These are phyloP conservation scores for Macrophya annulata DNA, from an alignment of 2,888 invertebrate species.

Conservation along the genomic window DNA sequence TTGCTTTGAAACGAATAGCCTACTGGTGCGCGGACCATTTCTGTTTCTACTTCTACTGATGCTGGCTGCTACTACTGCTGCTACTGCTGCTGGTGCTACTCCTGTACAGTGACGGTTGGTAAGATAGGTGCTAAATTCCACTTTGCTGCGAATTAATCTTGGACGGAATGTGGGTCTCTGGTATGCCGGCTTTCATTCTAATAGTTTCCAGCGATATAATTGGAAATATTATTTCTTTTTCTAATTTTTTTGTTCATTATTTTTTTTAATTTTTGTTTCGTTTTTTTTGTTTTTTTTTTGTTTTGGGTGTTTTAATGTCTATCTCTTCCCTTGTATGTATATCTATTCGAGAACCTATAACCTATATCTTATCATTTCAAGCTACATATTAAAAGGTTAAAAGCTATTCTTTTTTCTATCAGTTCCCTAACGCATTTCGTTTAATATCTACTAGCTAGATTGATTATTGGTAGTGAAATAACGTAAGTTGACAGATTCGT, in stretches of 20 bases:
- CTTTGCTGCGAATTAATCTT: constrained; percentile 78
- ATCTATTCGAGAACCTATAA: neutral
- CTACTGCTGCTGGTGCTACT: constrained; percentile 19
- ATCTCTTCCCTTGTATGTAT: neutral
- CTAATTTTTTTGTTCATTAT: neutral
- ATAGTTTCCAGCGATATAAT: constrained; percentile 53
- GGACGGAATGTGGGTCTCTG: constrained; percentile 75
- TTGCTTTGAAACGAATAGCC: constrained; percentile 74
- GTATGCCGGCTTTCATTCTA: constrained; percentile 42
- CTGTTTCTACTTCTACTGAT: constrained; percentile 41
- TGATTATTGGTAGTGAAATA: neutral
- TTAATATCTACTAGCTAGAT: neutral
- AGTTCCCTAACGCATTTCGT: neutral
- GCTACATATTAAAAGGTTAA: neutral
- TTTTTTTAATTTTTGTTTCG: neutral
- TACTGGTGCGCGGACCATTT: constrained; percentile 59
- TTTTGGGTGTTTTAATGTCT: neutral
- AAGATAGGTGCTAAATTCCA: constrained; percentile 77
- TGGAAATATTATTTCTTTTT: constrained; percentile 29
- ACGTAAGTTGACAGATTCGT: neutral
- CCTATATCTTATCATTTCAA: neutral
- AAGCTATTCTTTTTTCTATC: neutral
- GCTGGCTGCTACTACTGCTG: neutral
- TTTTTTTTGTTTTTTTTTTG: neutral
- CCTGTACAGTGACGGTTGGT: constrained; percentile 61